Evolutionary conservation across 2,797 vertebrate genomes (phyloP).

Genomic region (Mormyrops attenuatus): DNA sequence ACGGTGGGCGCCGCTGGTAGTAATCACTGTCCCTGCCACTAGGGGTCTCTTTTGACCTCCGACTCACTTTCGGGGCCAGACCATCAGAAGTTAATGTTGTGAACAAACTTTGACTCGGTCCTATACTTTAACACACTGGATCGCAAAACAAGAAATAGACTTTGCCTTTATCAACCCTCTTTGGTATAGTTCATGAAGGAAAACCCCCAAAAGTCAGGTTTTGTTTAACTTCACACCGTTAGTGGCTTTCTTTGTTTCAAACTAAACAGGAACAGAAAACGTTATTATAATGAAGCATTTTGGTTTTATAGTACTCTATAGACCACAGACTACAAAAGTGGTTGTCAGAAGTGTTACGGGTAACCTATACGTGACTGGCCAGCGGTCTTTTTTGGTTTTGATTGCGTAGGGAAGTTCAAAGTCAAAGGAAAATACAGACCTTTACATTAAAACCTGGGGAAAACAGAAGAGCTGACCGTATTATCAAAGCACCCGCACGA

Average conservation of each 20-base stretch:
- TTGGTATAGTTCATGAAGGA: neutral
- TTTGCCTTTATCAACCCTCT: conserved; percentile 9
- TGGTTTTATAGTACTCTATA: neutral
- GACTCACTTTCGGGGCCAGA: neutral
- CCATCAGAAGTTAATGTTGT: neutral
- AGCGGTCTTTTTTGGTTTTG: neutral
- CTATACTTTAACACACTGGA: neutral
- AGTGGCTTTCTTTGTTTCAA: conserved; percentile 2
- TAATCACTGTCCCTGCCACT: neutral
- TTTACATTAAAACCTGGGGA: neutral
- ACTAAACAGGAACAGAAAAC: conserved; percentile 9
- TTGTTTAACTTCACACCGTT: conserved; percentile 8
- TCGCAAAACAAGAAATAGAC: neutral
- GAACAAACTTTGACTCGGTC: neutral
- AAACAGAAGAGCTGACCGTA: neutral
- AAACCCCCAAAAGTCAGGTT: neutral
- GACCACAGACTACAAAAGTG: neutral
- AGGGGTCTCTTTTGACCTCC: conserved; percentile 18
- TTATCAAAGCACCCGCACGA: neutral
- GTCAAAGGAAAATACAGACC: neutral
- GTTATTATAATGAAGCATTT: neutral
- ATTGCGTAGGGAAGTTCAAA: neutral
- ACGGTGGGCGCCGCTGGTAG: neutral
- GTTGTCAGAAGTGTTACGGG: neutral
- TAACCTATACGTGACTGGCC: neutral